A percentile compares a stretch with the other conserved stretches of the same genome.
Evolutionary conservation across 2,888 invertebrate species (phyloP).

Genomic region (Cordilura impudica): DNA sequence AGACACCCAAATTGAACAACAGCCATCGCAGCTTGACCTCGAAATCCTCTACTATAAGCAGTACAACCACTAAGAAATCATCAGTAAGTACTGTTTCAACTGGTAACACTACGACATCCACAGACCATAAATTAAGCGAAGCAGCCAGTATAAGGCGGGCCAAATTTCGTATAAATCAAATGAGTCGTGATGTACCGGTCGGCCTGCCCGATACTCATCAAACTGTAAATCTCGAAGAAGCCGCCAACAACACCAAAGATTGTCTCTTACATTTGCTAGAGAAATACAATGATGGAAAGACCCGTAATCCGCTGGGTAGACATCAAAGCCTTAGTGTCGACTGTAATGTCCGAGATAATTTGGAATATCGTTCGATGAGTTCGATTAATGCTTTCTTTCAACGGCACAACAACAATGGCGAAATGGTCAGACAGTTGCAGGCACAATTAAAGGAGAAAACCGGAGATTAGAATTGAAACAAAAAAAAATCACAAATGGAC

Average conservation of each 20-base stretch:
- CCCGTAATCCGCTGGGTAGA: conserved; percentile 79
- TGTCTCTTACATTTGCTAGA: conserved; percentile 85
- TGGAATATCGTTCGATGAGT: conserved; percentile 88
- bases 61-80: conserved; percentile 47
- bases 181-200: conserved; percentile 86
- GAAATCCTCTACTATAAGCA: conserved; percentile 28
- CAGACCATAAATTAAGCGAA: conserved; percentile 53
- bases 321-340: conserved; percentile 88
- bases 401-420: conserved; percentile 79
- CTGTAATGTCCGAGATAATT: conserved; percentile 85
- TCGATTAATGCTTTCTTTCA: conserved; percentile 90
- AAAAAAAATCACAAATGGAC: background rate
- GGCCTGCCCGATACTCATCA: conserved; percentile 81
- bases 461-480: conserved; percentile 13
- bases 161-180: conserved; percentile 83
- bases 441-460: conserved; percentile 76
- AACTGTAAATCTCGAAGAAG: conserved; percentile 79
- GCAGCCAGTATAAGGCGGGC: conserved; percentile 79
- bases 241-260: conserved; percentile 87
- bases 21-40: conserved; percentile 66
- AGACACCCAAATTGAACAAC: conserved; percentile 73
- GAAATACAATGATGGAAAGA: conserved; percentile 83
- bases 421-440: conserved; percentile 74
- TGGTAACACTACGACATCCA: conserved; percentile 56
- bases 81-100: conserved; percentile 58